Evolutionary conservation across 2,113 vertebrate species (phyloP).

Genomic region (Grallaria varia): DNA sequence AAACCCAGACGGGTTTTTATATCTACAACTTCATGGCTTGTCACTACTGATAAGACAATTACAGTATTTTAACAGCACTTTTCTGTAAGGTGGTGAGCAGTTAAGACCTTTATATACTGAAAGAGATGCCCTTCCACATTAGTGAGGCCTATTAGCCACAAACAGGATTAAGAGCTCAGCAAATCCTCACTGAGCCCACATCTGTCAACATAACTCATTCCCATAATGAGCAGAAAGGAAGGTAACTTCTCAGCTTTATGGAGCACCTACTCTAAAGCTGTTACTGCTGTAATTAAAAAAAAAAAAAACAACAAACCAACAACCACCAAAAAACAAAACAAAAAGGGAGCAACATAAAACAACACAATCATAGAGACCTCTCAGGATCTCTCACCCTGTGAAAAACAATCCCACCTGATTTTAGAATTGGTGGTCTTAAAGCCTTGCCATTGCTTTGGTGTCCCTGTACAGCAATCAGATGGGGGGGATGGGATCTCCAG

Average conservation of each 20-base stretch:
- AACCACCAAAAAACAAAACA: neutral
- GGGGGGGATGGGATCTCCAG: neutral
- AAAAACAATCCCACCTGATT: neutral
- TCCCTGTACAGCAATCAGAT: neutral
- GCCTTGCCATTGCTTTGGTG: neutral
- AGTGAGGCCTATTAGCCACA: slow-evolving; percentile 3
- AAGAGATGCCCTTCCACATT: neutral
- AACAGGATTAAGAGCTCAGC: slow-evolving; percentile 41
- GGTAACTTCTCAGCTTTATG: neutral
- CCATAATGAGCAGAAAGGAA: neutral
- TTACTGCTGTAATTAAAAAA: neutral
- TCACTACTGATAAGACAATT: neutral
- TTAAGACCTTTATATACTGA: neutral
- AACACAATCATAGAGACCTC: neutral
- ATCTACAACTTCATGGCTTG: neutral
- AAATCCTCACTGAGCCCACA: neutral
- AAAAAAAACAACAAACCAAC: too few relatives aligned
- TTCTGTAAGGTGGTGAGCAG: neutral
- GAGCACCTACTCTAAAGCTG: neutral
- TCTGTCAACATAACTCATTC: neutral
- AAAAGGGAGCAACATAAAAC: neutral
- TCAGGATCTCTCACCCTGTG: neutral
- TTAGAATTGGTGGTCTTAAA: neutral
- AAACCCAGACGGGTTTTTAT: neutral
- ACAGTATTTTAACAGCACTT: neutral